Evolutionary conservation across 2,888 invertebrate species (phyloP), one percentile per base, ranked within the genome.

Genomic region (Ptilodon capucinus): DNA sequence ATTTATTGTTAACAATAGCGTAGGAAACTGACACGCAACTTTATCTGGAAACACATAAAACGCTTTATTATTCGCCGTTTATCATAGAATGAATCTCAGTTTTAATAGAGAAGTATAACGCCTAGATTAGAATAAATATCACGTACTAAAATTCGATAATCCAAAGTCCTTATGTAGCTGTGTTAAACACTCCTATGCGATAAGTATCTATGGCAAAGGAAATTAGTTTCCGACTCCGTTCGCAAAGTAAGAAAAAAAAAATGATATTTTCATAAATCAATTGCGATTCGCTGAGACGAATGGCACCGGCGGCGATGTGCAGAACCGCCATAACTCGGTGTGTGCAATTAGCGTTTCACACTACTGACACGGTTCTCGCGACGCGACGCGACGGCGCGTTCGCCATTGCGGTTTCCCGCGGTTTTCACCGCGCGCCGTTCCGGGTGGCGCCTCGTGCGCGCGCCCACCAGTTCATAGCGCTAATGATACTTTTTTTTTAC

Each of bases 331-430:
- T 79, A 74, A 79, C 76, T 82, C 73, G 77, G 78, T 68, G 72
- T 67, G 71, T 73, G 85, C 82, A 88, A 89, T 87, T 89, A 89
- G 83, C 81, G 84, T 86, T 88, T 87, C 86, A 88, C 89, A 88
- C 91, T 88, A 90, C 86, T 91, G 89, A 91, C 91, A 91, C 89
- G 89, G 86, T 90, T 91, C 87, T 85, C 85, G 82, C 81, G 80
- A 68, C 67, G 61, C 84, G n/a, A n/a, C n/a, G 81, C 81, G 80
- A 68, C 67, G 62, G 68, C 67, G 76, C 76, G 79, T 69, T 80
- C 73, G 72, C 79, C 79, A 79, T 89, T 89, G 91, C 91, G 91
- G 90, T 90, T 89, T 88, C 86, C 86, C 86, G 87, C 83, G 82
- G 81, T 84, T 89, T 90, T 87, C 89, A 76, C 90, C 84, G 83